Base-by-base conservation (phyloP, 2,888 invertebrate species). In the Monochamus alternatus region DNA sequence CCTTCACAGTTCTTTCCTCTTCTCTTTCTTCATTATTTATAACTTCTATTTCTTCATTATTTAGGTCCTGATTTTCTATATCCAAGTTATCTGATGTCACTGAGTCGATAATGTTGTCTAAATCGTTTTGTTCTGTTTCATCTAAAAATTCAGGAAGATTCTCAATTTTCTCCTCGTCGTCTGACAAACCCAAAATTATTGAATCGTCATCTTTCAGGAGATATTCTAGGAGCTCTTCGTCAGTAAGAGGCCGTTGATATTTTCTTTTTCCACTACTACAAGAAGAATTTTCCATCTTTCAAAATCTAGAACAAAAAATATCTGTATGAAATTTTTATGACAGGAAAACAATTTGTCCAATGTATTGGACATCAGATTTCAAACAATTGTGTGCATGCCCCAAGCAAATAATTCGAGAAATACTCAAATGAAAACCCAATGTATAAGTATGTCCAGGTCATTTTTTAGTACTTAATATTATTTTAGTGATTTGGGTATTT, bases 21-120 rank as follows among this genome's bases (percentile, higher is more conserved):
- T 52, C 52, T 52, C n/a, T n/a, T 1, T 52, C n/a, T 52, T 52
- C 52, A n/a, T 52, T 52, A 44, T 52, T n/a, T 52, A 52, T 52
- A 52, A 52, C n/a, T 52, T 52, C 52, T 52, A 52, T n/a, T 52
- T 52, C 52, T 52, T 52, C 52, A 52, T 52, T n/a, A 52, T 52
- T 52, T n/a, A 52, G 12, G 12, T 52, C 52, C 10, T n/a, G 12
- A 52, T 52, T 52, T 52, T 52, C 52, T 52, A n/a, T n/a, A 52
- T 52, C 52, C 52, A n/a, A 52, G n/a, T 52, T 5, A 52, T 44
- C 44, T 44, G 52, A 52, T n/a, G 52, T 52, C 52, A n/a, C 44
- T 44, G 44, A 2, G 44, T 44, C 44, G 44, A 44, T 44, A n/a
- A 55, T 44, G 44, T 44, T 52, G 52, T 52, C n/a, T 52, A 52